Percentiles rank a stretch among this genome's conserved stretches.
phyloP scores from a whole-genome alignment of 2,888 invertebrate genomes.

The Drosophila meridionalis region DNA sequence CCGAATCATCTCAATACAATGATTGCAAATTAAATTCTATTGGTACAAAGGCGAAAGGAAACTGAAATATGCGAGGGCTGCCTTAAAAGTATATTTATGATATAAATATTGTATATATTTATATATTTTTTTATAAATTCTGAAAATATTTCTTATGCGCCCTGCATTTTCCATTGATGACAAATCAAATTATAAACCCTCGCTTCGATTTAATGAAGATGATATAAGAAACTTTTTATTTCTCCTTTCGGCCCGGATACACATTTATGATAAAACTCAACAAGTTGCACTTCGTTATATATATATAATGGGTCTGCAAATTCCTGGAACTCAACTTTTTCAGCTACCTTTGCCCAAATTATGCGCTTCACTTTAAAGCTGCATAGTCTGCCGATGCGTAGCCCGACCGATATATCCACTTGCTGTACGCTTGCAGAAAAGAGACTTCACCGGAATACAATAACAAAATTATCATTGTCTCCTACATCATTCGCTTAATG shows the following conservation, averaged over 20 bases:
- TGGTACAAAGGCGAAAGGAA: constrained; percentile 12
- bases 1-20: constrained; percentile 48
- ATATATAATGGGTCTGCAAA: constrained; percentile 36
- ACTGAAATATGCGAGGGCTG: constrained; percentile 19
- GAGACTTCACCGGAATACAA: constrained; percentile 63
- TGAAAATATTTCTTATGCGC: neutral
- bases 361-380: constrained; percentile 66
- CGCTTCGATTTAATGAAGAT: constrained; percentile 54
- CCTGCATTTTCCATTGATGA: constrained; percentile 43
- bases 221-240: constrained; percentile 24
- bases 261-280: constrained; percentile 31
- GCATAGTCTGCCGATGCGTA: constrained; percentile 24
- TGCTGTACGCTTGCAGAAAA: constrained; percentile 30
- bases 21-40: constrained; percentile 55
- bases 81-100: neutral
- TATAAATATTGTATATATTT: neutral
- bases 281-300: constrained; percentile 40
- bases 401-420: constrained; percentile 41
- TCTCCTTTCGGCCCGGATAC: neutral
- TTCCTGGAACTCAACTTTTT: constrained; percentile 58
- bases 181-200: constrained; percentile 57
- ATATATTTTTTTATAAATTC: neutral
- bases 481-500: constrained; percentile 75
- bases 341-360: constrained; percentile 58
- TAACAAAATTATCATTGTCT: constrained; percentile 81